Percentiles rank a stretch among this genome's conserved stretches.
phyloP scores from a whole-genome alignment of 1,140 invertebrate genomes.

The Drosophila burlai region DNA sequence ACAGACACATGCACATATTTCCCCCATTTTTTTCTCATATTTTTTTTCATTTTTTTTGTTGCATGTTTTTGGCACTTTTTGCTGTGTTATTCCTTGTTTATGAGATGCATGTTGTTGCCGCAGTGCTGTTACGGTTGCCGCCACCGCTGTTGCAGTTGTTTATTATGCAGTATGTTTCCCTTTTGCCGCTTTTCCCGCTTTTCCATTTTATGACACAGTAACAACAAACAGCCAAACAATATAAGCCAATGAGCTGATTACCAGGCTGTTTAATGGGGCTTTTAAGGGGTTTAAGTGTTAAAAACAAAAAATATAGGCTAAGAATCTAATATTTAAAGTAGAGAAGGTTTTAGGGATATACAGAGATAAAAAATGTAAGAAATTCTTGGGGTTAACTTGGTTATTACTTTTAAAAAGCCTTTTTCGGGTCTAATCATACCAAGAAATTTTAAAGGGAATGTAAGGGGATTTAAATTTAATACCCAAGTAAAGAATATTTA shows the following conservation, averaged over 20 bases:
- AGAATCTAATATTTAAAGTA: neutral
- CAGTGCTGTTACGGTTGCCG: constrained; percentile 35
- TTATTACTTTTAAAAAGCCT: too few relatives aligned
- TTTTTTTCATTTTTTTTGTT: constrained; percentile 5
- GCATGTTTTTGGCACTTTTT: constrained; percentile 37
- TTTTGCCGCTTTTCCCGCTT: constrained; percentile 14
- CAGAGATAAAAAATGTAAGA: too few relatives aligned
- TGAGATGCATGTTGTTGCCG: constrained; percentile 32
- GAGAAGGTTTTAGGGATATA: too few relatives aligned
- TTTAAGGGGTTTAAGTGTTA: neutral
- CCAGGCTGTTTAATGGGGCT: neutral
- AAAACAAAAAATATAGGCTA: too few relatives aligned
- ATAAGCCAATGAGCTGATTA: constrained; percentile 74
- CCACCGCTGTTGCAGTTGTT: constrained; percentile 55
- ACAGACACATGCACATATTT: neutral
- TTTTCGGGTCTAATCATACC: too few relatives aligned
- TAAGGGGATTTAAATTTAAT: too few relatives aligned
- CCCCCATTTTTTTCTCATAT: neutral
- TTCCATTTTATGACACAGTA: constrained; percentile 55
- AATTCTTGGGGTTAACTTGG: too few relatives aligned
- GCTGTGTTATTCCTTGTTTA: constrained; percentile 30
- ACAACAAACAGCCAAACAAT: constrained; percentile 58
- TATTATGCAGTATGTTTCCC: constrained; percentile 72
- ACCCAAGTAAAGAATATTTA: too few relatives aligned
- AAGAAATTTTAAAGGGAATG: too few relatives aligned